These are phyloP conservation scores for Actinostola sp. DNA, from an alignment of 92 coral and sea anemone species.

Conservation along the genomic window DNA sequence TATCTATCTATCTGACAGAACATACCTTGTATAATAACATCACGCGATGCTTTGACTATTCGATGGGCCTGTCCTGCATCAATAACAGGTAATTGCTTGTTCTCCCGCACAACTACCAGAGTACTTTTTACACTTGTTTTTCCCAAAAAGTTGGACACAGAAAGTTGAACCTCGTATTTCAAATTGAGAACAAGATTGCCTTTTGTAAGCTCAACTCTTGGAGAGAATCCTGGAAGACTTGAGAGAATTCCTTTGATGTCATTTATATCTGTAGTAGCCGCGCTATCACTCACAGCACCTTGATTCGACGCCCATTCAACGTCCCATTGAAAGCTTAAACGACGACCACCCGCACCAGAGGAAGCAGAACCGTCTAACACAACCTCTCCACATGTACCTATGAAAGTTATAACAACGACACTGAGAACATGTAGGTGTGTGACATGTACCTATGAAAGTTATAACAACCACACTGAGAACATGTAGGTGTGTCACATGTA, in stretches of 20 bases:
- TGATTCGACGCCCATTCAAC: constrained; percentile 56
- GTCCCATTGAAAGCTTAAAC: constrained; percentile 50
- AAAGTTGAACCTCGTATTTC: constrained; percentile 57
- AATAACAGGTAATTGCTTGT: constrained; percentile 52
- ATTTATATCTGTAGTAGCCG: constrained; percentile 46
- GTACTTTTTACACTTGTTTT: constrained; percentile 32
- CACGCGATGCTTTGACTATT: constrained; percentile 50
- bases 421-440: constrained; percentile 1
- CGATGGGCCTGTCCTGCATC: constrained; percentile 38
- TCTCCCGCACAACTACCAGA: constrained; percentile 53
- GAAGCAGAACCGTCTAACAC: constrained; percentile 49
- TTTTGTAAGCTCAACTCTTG: constrained; percentile 5
- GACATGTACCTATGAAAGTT: not conserved
- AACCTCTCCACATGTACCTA: constrained; percentile 63
- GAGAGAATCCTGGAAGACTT: constrained; percentile 3
- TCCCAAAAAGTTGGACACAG: constrained; percentile 65
- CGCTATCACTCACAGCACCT: constrained; percentile 24
- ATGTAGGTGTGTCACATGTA: constrained; percentile 42
- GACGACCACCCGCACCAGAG: constrained; percentile 68
- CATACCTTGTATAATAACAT: constrained; percentile 50
- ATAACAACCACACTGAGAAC: too few species aligned
- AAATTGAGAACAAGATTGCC: constrained; percentile 24
- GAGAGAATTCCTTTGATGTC: constrained; percentile 14
- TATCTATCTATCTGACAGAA: too few species aligned
- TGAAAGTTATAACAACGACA: not conserved